Evolutionary conservation across 2,113 vertebrate species (phyloP), one percentile per base, ranked within the genome.

Genomic region (Gambusia holbrooki): DNA sequence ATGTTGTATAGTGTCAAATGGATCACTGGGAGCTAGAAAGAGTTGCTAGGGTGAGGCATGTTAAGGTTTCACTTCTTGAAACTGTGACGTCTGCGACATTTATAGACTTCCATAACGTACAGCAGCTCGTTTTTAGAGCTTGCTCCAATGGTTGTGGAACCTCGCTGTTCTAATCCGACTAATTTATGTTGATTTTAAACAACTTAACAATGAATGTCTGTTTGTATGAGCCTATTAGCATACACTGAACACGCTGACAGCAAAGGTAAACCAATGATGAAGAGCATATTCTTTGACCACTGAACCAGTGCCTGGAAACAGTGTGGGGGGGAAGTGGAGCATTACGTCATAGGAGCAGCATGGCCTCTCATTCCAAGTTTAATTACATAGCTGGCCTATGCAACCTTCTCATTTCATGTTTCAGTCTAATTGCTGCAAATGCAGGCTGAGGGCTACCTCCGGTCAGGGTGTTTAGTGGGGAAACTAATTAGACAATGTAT

Each of bases 371-470:
- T 82, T 76, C 77, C 71, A 76, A 76, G 78, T 90, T 92, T 93
- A 93, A 94, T 94, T 92, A 91, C 80, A 88, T 40, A 11, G 68
- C 69, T 80, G 80, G 83, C 85, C 87, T 77, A 70, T 63, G 87
- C 81, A 76, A 80, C 71, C 14, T 65, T 80, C 80, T 83, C 73
- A 84, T 92, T 92, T 88, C 78, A 88, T 88, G 83, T 88, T 83
- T 82, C 88, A 84, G 85, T 87, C 82, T 89, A 90, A 89, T 84
- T 90, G 88, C 77, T 82, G 76, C 63, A 58, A 84, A 86, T 73
- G 74, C 85, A 81, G 81, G 60, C 0, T 73, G 68, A 76, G 82
- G 80, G 71, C 64, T 74, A 75, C 88, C 83, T 61, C 76, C 80
- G 77, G 85, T 84, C 88, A 68, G 60, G 5, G 28, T 79, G 82